Conservation (phyloP, 64 coral and sea anemone genomes). For the Porites lutea region DNA sequence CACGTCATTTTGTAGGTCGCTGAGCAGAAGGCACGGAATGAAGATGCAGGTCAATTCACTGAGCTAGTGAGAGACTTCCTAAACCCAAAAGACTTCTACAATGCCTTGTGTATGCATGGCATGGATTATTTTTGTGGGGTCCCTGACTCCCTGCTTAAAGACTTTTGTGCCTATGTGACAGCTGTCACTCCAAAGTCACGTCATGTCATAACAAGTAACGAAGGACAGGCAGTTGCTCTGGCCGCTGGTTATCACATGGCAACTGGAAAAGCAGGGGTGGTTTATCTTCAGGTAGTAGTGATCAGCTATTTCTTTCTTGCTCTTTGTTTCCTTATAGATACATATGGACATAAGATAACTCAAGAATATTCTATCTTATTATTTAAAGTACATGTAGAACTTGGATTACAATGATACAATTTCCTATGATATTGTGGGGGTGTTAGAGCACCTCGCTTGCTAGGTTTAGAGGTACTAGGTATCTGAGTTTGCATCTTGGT, state of each 20-base stretch:
- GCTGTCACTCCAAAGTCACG: constrained; percentile 71
- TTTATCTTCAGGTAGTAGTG: constrained; percentile 84
- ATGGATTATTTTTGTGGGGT: constrained; percentile 98
- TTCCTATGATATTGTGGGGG: too few relatives aligned
- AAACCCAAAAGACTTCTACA: constrained; percentile 98
- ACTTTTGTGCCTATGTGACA: constrained; percentile 99
- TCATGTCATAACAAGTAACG: constrained; percentile 93
- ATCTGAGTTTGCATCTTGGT: too few relatives aligned
- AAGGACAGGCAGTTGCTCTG: constrained; percentile 88
- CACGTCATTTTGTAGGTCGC: constrained; percentile 45
- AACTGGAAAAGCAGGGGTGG: constrained; percentile 90
- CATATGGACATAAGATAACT: too few relatives aligned
- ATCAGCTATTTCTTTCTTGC: neutral
- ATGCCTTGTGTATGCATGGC: constrained; percentile 80
- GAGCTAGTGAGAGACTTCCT: constrained; percentile 98
- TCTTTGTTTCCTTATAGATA: too few relatives aligned
- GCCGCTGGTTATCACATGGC: constrained; percentile 97
- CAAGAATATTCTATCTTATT: too few relatives aligned
- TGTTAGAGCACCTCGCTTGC: too few relatives aligned
- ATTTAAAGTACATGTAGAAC: too few relatives aligned
- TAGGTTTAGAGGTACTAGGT: too few relatives aligned
- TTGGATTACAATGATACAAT: too few relatives aligned
- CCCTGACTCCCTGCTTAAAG: constrained; percentile 96
- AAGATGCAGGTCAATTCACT: constrained; percentile 94
- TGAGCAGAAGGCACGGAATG: constrained; percentile 90